Conservation (phyloP, 1,140 invertebrate species). For the Drosophila funebris region DNA sequence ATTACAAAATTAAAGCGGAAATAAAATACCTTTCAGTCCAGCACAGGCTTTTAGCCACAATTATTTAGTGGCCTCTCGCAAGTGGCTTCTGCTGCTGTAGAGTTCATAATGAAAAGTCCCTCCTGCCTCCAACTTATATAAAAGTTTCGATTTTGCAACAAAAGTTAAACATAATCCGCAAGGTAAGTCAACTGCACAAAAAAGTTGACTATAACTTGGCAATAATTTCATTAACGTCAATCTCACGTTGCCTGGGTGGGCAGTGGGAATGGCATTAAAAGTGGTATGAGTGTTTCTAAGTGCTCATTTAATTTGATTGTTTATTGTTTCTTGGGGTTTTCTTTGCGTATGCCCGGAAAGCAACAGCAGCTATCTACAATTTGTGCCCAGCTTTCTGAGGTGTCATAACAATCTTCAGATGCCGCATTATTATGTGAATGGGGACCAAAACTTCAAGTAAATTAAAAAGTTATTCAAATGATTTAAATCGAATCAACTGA, state of each 20-base stretch:
- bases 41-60: slow-evolving; percentile 6
- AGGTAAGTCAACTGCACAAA: slow-evolving; percentile 45
- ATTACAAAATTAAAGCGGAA: slow-evolving; percentile 51
- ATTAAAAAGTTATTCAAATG: slow-evolving; percentile 47
- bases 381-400: slow-evolving; percentile 2
- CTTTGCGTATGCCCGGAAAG: neutral
- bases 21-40: slow-evolving; percentile 36
- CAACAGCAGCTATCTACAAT: neutral
- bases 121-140: neutral
- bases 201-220: slow-evolving; percentile 58
- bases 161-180: slow-evolving; percentile 55
- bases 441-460: slow-evolving; percentile 22
- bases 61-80: slow-evolving; percentile 13
- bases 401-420: slow-evolving; percentile 24
- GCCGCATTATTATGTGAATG: neutral
- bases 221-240: slow-evolving; percentile 65
- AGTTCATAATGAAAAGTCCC: slow-evolving; percentile 14
- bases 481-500: slow-evolving; percentile 14
- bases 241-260: neutral
- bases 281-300: slow-evolving; percentile 16
- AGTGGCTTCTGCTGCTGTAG: no score
- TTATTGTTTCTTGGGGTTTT: slow-evolving; percentile 43
- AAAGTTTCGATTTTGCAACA: slow-evolving; percentile 53
- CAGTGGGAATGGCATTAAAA: neutral
- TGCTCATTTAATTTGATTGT: slow-evolving; percentile 61